These are phyloP conservation scores for Prunella strophiata DNA, from an alignment of 2,797 vertebrate genomes.

Conservation along the genomic window DNA sequence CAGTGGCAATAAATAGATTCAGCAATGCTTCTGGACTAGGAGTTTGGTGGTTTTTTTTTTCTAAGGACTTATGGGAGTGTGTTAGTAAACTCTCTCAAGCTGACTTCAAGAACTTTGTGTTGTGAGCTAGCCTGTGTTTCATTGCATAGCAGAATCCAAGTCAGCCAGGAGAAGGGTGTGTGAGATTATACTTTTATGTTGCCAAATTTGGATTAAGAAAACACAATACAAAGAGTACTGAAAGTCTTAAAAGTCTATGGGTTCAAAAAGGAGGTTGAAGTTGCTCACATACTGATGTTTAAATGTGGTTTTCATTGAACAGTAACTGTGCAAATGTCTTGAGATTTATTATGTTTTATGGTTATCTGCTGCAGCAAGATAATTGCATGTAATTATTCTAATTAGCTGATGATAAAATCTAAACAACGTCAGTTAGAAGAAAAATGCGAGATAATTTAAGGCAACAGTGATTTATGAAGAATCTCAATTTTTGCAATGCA, in stretches of 20 bases:
- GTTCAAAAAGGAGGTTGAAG: neutral
- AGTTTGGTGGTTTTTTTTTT: neutral
- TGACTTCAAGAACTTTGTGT: neutral
- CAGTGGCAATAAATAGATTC: neutral
- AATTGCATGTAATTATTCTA: slow-evolving; percentile 53
- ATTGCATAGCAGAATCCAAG: neutral
- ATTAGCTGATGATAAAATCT: slow-evolving; percentile 60
- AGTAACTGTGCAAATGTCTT: neutral
- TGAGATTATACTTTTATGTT: neutral
- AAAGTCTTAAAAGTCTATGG: neutral
- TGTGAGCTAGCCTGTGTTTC: neutral
- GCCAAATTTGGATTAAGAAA: slow-evolving; percentile 8
- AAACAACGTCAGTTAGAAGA: neutral
- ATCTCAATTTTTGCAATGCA: neutral
- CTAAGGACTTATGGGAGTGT: neutral
- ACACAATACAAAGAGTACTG: neutral
- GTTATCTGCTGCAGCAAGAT: slow-evolving; percentile 8
- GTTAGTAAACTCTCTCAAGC: neutral
- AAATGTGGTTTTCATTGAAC: neutral
- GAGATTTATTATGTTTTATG: neutral
- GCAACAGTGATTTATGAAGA: slow-evolving; percentile 12
- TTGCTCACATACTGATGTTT: neutral
- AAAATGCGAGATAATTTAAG: neutral
- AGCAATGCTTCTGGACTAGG: neutral
- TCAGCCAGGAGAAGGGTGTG: neutral